A percentile compares a stretch with the other conserved stretches of the same genome.
These are phyloP conservation scores for Saccostrea echinata DNA, from an alignment of 1,140 invertebrate genomes.

Conservation along the genomic window DNA sequence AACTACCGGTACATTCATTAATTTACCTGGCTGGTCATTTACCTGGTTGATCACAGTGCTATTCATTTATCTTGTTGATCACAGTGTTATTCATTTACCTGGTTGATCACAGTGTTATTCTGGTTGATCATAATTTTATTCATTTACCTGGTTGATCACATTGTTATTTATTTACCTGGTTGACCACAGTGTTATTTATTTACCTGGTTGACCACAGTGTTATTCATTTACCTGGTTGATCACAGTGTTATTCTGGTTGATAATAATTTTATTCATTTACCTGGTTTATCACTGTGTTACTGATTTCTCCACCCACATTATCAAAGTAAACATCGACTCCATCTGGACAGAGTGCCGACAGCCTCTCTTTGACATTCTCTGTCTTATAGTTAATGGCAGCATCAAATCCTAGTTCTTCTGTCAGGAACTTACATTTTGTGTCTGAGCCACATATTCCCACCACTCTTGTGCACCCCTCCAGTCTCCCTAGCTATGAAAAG, in stretches of 20 bases:
- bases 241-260: too few relatives aligned
- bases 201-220: too few relatives aligned
- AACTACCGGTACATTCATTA: too few relatives aligned
- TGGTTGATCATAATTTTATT: too few relatives aligned
- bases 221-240: constrained; percentile 65
- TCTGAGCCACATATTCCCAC: constrained; percentile 76
- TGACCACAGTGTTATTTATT: too few relatives aligned
- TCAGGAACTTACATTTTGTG: constrained; percentile 71
- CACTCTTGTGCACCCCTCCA: constrained; percentile 67
- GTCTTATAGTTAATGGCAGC: constrained; percentile 75
- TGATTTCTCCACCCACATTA: constrained; percentile 78
- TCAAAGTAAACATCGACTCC: constrained; percentile 78
- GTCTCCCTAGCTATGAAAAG: constrained; percentile 69
- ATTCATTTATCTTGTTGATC: too few relatives aligned
- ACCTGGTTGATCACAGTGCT: too few relatives aligned
- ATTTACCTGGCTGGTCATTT: too few relatives aligned
- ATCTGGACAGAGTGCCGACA: constrained; percentile 68
- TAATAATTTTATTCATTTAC: too few relatives aligned
- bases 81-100: constrained; percentile 65
- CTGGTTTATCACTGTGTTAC: constrained; percentile 73
- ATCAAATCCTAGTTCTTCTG: constrained; percentile 70
- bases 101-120: too few relatives aligned
- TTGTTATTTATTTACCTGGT: constrained; percentile 52
- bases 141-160: too few relatives aligned
- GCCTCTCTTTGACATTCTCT: constrained; percentile 61